Evolutionary conservation across 2,888 invertebrate species (phyloP).

Genomic region (Aleiodes leptofemur): DNA sequence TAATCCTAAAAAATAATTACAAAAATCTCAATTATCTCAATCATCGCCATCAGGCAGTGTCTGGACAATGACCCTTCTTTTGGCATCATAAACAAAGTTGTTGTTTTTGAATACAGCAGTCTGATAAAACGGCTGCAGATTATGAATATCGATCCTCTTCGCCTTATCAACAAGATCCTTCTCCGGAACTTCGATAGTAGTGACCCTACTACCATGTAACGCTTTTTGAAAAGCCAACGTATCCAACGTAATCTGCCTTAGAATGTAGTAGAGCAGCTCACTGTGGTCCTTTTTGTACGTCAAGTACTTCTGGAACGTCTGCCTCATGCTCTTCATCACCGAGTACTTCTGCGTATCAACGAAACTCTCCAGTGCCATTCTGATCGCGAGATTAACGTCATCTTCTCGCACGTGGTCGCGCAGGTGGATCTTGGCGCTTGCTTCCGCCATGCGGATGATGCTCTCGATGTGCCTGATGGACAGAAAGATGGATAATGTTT

Average conservation of each 20-base stretch:
- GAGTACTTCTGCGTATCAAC: constrained; percentile 99
- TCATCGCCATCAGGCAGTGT: constrained; percentile 80
- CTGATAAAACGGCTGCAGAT: constrained; percentile 93
- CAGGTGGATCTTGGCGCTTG: constrained; percentile 96
- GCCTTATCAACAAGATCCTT: constrained; percentile 92
- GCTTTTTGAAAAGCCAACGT: constrained; percentile 90
- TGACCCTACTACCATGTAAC: constrained; percentile 80
- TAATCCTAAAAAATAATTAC: background rate
- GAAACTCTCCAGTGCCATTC: constrained; percentile 98
- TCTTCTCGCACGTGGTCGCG: constrained; percentile 92
- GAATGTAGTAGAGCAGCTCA: constrained; percentile 94
- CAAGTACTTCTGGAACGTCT: constrained; percentile 96
- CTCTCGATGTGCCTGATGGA: constrained; percentile 92
- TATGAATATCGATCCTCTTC: constrained; percentile 92
- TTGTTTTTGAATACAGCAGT: constrained; percentile 93
- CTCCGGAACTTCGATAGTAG: constrained; percentile 89
- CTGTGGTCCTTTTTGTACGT: constrained; percentile 97
- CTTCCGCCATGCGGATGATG: constrained; percentile 98
- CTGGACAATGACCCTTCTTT: constrained; percentile 91
- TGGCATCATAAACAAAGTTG: constrained; percentile 89
- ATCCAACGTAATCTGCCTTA: constrained; percentile 94
- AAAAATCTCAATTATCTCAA: constrained; percentile 47
- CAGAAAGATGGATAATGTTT: too few species aligned
- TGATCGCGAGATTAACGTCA: constrained; percentile 98
- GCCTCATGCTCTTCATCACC: constrained; percentile 96